Evolutionary conservation across 2,113 vertebrate genomes (phyloP).

Genomic region (Thermophis baileyi): DNA sequence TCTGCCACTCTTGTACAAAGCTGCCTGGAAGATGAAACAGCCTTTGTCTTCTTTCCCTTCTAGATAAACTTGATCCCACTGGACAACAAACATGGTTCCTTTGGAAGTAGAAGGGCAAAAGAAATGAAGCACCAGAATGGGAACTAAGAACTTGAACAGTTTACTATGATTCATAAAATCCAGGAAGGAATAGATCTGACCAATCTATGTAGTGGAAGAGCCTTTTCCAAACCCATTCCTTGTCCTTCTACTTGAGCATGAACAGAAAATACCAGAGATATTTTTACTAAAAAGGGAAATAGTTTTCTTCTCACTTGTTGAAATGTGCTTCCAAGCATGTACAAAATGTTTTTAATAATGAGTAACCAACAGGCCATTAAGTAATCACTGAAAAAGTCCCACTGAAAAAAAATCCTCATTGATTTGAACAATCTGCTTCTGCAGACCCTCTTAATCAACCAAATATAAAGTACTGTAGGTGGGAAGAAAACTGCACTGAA

Average conservation of each 20-base stretch:
- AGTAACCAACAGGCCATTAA: not conserved
- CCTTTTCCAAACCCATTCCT: not conserved
- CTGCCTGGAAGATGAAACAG: constrained; percentile 89
- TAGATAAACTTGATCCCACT: constrained; percentile 90
- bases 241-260: not conserved
- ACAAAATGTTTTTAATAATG: not conserved
- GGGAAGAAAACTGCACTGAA: not conserved
- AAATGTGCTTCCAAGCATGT: not conserved
- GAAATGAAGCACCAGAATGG: not conserved
- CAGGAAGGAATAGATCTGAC: not conserved
- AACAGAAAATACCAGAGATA: not conserved
- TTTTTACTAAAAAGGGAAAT: not conserved
- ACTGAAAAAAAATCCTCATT: not conserved
- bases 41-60: constrained; percentile 80
- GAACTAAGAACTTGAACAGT: not conserved
- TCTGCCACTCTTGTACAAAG: constrained; percentile 78
- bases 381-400: not conserved
- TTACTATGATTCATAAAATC: not conserved
- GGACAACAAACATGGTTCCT: constrained; percentile 90
- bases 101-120: not conserved
- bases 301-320: not conserved
- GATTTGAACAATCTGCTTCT: not conserved
- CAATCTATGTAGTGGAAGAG: not conserved
- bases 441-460: not conserved
- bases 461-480: not conserved